Percentiles rank a stretch among this genome's conserved stretches.
These are phyloP conservation scores for Agonopterix heracliana DNA, from an alignment of 2,888 invertebrate species.

Conservation along the genomic window DNA sequence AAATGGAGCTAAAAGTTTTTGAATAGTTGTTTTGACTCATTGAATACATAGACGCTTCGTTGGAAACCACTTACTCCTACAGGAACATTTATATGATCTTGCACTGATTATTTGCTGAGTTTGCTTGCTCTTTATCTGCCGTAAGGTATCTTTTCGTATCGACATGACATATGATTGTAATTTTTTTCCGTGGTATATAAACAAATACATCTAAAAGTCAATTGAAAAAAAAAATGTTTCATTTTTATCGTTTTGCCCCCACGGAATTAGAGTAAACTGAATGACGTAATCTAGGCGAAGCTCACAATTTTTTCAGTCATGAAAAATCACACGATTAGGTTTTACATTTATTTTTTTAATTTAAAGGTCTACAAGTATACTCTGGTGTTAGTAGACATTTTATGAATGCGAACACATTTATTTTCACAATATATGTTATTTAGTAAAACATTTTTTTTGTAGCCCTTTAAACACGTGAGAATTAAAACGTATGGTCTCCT, in stretches of 20 bases:
- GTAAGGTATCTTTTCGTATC: no score
- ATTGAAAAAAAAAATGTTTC: not conserved
- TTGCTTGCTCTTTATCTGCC: no score
- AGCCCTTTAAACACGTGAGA: constrained; percentile 9
- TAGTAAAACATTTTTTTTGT: constrained; percentile 8
- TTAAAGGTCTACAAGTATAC: no score
- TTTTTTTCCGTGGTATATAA: constrained; percentile 25
- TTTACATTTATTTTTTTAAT: constrained; percentile 1
- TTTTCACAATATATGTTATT: constrained; percentile 4
- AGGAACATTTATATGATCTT: no score
- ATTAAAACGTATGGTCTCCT: constrained; percentile 47
- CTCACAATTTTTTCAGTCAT: constrained; percentile 51
- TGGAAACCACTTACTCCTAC: no score
- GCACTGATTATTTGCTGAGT: no score
- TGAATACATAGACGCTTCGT: no score
- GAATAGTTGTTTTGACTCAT: no score
- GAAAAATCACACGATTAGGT: constrained; percentile 38
- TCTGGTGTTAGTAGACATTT: constrained; percentile 22
- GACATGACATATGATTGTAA: no score
- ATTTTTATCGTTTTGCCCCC: constrained; percentile 5
- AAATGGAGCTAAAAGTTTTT: no score
- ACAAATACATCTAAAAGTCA: constrained; percentile 10
- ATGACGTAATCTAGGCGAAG: constrained; percentile 39
- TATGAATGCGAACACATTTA: constrained; percentile 13
- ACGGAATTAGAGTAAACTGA: constrained; percentile 20